These are phyloP conservation scores for Tautogolabrus adspersus DNA, from an alignment of 2,113 vertebrate genomes.

Conservation along the genomic window DNA sequence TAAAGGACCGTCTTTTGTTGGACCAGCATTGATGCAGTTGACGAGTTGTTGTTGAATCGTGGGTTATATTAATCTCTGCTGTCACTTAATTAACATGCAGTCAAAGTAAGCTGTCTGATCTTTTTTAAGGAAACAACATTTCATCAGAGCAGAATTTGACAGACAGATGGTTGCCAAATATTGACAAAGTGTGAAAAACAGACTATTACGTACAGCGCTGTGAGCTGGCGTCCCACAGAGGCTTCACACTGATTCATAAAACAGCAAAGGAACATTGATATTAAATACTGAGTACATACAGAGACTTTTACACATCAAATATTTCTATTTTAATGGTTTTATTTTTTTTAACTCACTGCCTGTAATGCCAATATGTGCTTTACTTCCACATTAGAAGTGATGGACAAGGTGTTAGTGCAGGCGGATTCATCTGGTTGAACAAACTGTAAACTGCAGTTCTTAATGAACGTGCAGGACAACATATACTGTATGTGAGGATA, in stretches of 20 bases:
- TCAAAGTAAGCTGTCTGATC: not conserved
- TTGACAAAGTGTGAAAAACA: conserved; percentile 64
- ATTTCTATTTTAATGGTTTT: too few species aligned
- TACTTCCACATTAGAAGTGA: too few species aligned
- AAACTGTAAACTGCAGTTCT: too few species aligned
- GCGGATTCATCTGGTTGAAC: too few species aligned
- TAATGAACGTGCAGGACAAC: too few species aligned
- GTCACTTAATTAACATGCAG: conserved; percentile 2
- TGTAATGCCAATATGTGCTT: too few species aligned
- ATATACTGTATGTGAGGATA: too few species aligned
- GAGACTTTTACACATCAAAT: not conserved
- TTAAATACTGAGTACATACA: not conserved
- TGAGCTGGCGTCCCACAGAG: conserved; percentile 31
- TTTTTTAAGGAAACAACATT: conserved; percentile 6
- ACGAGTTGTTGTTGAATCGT: not conserved
- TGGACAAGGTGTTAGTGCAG: too few species aligned
- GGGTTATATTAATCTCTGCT: not conserved
- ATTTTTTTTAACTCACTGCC: too few species aligned
- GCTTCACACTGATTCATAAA: conserved; percentile 20
- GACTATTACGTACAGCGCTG: conserved; percentile 30
- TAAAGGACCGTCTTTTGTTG: not conserved
- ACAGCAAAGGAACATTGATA: not conserved
- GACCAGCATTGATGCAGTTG: not conserved
- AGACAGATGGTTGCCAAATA: conserved; percentile 47
- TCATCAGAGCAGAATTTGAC: conserved; percentile 18